Evolutionary conservation across 2,888 invertebrate species (phyloP).

Genomic region (Electrophaes corylata): DNA sequence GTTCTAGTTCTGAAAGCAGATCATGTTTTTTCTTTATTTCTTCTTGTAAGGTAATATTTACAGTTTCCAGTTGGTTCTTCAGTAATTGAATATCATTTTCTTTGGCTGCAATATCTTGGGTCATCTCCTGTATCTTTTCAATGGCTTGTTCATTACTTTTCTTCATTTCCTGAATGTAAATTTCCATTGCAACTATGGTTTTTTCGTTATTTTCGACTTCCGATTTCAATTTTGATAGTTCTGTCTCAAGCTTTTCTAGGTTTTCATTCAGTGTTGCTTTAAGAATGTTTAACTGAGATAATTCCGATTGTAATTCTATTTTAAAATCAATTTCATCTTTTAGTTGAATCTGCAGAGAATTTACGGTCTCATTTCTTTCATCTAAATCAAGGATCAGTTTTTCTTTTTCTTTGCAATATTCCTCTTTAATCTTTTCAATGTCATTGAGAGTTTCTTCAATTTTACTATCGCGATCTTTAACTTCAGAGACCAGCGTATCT

Average conservation of each 20-base stretch:
- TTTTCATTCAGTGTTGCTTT: slow-evolving; percentile 45
- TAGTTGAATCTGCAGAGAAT: slow-evolving; percentile 59
- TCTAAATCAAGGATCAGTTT: slow-evolving; percentile 54
- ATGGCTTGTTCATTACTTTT: slow-evolving; percentile 42
- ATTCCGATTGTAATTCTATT: slow-evolving; percentile 53
- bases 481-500: slow-evolving; percentile 49
- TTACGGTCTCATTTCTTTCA: slow-evolving; percentile 57
- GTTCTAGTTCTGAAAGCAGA: slow-evolving; percentile 38
- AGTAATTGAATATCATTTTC: slow-evolving; percentile 42
- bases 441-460: slow-evolving; percentile 53
- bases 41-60: slow-evolving; percentile 42
- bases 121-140: slow-evolving; percentile 40
- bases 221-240: slow-evolving; percentile 40
- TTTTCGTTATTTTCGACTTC: slow-evolving; percentile 50
- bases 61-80: slow-evolving; percentile 38
- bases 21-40: slow-evolving; percentile 42
- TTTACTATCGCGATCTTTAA: slow-evolving; percentile 49
- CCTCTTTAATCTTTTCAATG: slow-evolving; percentile 50
- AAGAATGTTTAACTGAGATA: slow-evolving; percentile 45
- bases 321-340: slow-evolving; percentile 64
- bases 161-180: slow-evolving; percentile 49
- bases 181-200: slow-evolving; percentile 48
- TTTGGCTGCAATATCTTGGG: slow-evolving; percentile 42
- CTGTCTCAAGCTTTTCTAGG: slow-evolving; percentile 41
- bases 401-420: slow-evolving; percentile 51